Evolutionary conservation across 1,140 invertebrate species (phyloP), one percentile per base, ranked within the genome.

Genomic region (Cyclargus thomasi): DNA sequence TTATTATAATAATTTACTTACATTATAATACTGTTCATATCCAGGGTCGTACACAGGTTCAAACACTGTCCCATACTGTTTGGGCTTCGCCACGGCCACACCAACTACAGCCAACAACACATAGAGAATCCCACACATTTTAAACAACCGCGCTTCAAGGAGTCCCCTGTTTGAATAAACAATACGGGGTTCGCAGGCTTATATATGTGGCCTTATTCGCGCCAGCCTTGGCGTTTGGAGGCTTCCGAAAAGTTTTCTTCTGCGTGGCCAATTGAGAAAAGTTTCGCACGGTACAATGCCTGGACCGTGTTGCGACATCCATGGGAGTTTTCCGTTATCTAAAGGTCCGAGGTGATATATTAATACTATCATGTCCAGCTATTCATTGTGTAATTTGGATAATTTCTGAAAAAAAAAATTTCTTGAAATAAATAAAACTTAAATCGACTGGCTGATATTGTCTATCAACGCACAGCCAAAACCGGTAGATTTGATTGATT

Each of bases 121-220:
- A 73, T 63, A 70, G 69, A 80, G 57, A 29, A 29, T 29, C 29
- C 73, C 62, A 73, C 78, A 82, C 82, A 82, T 81, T 64, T 71
- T 70, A 70, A 67, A 73, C 81, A 74, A 75, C 77, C 73, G 72
- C 64, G 69, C 68, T 63, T 63, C 66, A 29, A 64, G 71, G 64
- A 70, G 74, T 67, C 72, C 64, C 67, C 72, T 81, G 75, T 81
- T 79, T 76, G 79, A 89, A 80, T 89, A 85, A 63, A 83, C 76
- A 79, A 80, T 76, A 62, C 77, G 76, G 78, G 81, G 81, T 84
- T 74, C 74, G 76, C 81, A 83, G 67, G 77, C 80, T 81, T 84
- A 85, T 89, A 89, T 88, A 87, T 79, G 72, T 83, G 77, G 83
- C 81, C 84, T 86, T 82, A 86, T 83, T 82, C 72, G 67, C 67